Evolutionary conservation across 2,113 vertebrate species (phyloP).

Genomic region (Calyptommatus sinebrachiatus): DNA sequence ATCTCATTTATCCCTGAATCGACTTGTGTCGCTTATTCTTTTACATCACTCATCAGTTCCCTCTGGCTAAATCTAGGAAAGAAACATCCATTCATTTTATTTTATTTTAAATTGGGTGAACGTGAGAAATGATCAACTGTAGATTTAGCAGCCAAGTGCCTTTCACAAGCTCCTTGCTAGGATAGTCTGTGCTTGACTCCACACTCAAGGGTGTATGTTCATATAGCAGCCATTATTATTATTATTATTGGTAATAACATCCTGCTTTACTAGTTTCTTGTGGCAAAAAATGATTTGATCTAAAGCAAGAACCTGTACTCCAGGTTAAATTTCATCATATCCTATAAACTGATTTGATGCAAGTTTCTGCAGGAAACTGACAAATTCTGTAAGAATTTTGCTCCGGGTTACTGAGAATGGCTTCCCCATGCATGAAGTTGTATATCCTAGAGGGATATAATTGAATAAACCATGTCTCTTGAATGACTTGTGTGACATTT

Average conservation of each 20-base stretch:
- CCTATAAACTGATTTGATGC: conserved; percentile 17
- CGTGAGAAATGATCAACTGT: background rate
- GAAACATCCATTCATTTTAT: background rate
- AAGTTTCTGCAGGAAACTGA: background rate
- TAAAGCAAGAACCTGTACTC: background rate
- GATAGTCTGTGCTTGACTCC: background rate
- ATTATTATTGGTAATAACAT: conserved; percentile 14
- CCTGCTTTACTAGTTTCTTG: background rate
- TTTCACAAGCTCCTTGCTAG: fast-evolving
- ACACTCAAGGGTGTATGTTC: fast-evolving
- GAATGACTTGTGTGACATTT: conserved; percentile 47
- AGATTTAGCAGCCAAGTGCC: conserved; percentile 28
- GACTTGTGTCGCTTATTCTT: conserved; percentile 20
- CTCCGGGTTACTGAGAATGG: conserved; percentile 46
- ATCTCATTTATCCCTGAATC: conserved; percentile 26
- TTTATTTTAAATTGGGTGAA: conserved; percentile 43
- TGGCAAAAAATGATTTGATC: conserved; percentile 4
- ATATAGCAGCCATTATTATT: background rate
- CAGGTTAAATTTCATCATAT: conserved; percentile 7
- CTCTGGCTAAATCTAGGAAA: conserved; percentile 19
- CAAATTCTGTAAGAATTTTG: background rate
- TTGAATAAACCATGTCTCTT: conserved; percentile 44
- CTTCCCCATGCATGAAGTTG: conserved; percentile 38
- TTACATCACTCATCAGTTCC: conserved; percentile 35
- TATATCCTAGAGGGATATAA: conserved; percentile 51